A percentile compares a stretch with the other conserved stretches of the same genome.
Evolutionary conservation across 2,797 vertebrate species (phyloP).

Genomic region (Alca torda): DNA sequence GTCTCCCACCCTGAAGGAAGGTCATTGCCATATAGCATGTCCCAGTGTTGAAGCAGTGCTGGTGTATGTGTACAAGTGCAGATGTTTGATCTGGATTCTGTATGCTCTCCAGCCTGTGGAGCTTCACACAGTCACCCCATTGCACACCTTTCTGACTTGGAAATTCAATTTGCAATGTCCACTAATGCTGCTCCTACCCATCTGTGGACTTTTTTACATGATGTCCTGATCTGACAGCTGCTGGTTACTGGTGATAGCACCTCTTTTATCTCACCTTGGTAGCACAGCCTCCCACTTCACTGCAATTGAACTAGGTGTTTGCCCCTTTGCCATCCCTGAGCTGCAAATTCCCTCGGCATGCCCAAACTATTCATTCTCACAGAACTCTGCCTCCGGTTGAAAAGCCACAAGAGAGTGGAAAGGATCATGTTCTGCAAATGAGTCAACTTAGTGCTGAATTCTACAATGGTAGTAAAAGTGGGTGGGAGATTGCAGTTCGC

Average conservation of each 20-base stretch:
- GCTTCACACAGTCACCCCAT: not conserved
- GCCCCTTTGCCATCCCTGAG: not conserved
- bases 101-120: not conserved
- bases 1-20: not conserved
- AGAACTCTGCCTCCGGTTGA: not conserved
- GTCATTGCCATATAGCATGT: not conserved
- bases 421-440: not conserved
- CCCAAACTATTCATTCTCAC: not conserved
- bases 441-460: not conserved
- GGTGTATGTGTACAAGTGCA: rapidly evolving
- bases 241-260: not conserved
- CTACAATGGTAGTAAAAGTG: not conserved
- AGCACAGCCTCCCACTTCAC: not conserved
- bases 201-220: not conserved
- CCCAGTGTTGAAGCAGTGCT: not conserved
- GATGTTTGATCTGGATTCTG: not conserved
- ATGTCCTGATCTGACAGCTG: not conserved
- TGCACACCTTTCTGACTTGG: not conserved
- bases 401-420: not conserved
- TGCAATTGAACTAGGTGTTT: not conserved
- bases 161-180: not conserved
- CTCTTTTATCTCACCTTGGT: not conserved
- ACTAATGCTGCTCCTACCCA: not conserved
- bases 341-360: not conserved
- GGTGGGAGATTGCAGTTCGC: not conserved